Evolutionary conservation across 2,888 invertebrate genomes (phyloP), one percentile per base, ranked within the genome.

Genomic region (Nomada ruficornis): DNA sequence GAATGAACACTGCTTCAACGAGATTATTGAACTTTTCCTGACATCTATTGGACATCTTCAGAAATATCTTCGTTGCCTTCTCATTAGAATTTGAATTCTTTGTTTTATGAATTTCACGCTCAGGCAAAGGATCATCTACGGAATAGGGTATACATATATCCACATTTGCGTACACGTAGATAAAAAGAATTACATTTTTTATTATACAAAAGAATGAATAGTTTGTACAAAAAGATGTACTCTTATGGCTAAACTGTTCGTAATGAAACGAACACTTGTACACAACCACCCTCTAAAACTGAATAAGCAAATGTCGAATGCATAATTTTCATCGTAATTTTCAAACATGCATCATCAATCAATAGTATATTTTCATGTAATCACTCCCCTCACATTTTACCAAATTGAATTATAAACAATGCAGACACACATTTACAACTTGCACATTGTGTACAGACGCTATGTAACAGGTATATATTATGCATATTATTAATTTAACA

Each of bases 171-270:
- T n/a, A 2, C 18, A 23, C 44, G 50, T 59, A 55, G 11, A 77
- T 82, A 84, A 80, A 88, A 90, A 90, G 83, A 82, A 83, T 78
- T 86, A 88, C 77, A 88, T 83, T 75, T 67, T 90, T 91, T 90
- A 91, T 91, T 89, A 88, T 90, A 91, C 85, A 91, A 90, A 91
- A 88, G 90, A 83, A 69, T 87, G 74, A 82, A 82, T 88, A 55
- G 80, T 89, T 90, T 91, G 90, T 91, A 92, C 91, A 92, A 91
- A 91, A 91, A 85, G 76, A 80, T 90, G 88, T 88, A 85, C 67
- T 81, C 80, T 87, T 84, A 87, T 68, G 57, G 72, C 59, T 80
- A 85, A 69, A 77, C 55, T 63, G 77, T 65, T 74, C 68, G 20
- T 26, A 72, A 67, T 68, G 68, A 74, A 64, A 69, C 71, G 64